These are phyloP conservation scores for Lepetodrilus schrolli DNA, from an alignment of 2,888 invertebrate genomes.

Conservation along the genomic window DNA sequence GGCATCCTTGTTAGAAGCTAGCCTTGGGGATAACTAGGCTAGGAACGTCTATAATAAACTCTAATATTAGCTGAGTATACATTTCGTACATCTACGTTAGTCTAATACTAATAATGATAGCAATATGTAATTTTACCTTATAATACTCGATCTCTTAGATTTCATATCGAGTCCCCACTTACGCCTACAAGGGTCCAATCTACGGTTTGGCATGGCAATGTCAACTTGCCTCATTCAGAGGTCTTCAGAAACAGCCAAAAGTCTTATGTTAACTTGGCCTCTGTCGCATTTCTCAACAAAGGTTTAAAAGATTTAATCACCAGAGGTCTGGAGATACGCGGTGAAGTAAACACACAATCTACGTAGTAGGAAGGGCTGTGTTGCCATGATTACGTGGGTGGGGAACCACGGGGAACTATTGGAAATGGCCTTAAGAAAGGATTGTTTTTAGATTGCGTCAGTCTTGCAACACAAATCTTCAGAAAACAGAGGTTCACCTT, in stretches of 20 bases:
- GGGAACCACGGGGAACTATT: background rate
- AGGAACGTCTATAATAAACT: too few relatives aligned
- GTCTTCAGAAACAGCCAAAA: background rate
- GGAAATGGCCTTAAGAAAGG: background rate
- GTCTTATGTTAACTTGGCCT: constrained; percentile 15
- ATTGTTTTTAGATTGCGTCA: background rate
- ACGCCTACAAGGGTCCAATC: background rate
- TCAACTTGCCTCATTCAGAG: background rate
- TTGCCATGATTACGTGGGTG: background rate
- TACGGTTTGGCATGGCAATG: constrained; percentile 2
- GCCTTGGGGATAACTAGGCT: too few relatives aligned
- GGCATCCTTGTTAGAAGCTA: too few relatives aligned
- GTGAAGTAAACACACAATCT: background rate
- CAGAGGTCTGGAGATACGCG: background rate
- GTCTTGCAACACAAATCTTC: too few relatives aligned
- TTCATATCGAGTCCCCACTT: background rate
- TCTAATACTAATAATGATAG: background rate
- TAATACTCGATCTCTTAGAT: background rate
- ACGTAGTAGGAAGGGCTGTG: background rate
- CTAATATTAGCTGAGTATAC: too few relatives aligned
- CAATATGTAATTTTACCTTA: background rate
- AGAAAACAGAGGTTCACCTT: too few relatives aligned
- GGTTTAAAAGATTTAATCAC: constrained; percentile 8
- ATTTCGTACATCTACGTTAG: too few relatives aligned
- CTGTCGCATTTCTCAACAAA: background rate